Percentiles rank a stretch among this genome's conserved stretches.
phyloP scores from a whole-genome alignment of 2,113 vertebrate species.

The Sinocyclocheilus anshuiensis region DNA sequence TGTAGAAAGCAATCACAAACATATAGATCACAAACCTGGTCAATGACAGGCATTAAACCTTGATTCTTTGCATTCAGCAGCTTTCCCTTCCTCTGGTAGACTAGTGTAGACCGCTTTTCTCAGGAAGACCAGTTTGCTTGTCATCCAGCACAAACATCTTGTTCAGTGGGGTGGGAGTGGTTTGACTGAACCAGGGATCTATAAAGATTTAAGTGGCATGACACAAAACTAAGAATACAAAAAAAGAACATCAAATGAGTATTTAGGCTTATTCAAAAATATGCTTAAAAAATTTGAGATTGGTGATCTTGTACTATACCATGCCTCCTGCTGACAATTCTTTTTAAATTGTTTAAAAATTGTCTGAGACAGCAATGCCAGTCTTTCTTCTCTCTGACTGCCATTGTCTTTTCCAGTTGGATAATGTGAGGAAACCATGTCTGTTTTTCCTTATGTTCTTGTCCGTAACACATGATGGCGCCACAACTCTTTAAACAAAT shows the following conservation, averaged over 20 bases:
- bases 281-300: background rate
- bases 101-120: background rate
- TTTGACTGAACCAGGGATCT: background rate
- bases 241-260: background rate
- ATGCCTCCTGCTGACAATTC: too few relatives aligned
- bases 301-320: too few relatives aligned
- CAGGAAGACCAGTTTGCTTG: background rate
- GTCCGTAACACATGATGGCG: conserved; percentile 64
- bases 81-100: background rate
- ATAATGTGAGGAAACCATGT: background rate
- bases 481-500: conserved; percentile 44
- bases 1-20: background rate
- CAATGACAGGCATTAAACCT: background rate
- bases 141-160: background rate
- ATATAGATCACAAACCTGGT: background rate
- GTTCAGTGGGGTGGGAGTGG: background rate
- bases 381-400: background rate
- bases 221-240: background rate
- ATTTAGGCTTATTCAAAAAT: background rate
- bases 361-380: background rate
- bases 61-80: background rate
- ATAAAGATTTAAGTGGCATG: background rate
- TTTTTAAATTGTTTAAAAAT: too few relatives aligned
- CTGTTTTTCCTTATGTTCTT: background rate
- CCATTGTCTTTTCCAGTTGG: background rate